Percentiles rank a stretch among this genome's conserved stretches.
Evolutionary conservation across 2,888 invertebrate species (phyloP).

Genomic region (Liodrosophila aerea): DNA sequence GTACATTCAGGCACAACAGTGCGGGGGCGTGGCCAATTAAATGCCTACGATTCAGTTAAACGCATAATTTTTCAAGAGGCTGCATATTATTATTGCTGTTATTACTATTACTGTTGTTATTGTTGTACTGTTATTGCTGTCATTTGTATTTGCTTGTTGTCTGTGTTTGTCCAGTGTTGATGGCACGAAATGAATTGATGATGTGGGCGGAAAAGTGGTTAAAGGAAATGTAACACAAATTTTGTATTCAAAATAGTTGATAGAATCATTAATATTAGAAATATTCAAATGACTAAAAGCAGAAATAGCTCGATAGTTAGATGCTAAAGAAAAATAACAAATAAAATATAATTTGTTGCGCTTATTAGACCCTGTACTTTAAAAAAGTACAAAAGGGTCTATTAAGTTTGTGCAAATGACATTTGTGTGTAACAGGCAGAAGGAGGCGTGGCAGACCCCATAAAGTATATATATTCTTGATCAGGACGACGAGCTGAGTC

Average conservation of each 20-base stretch:
- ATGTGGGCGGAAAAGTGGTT: not conserved
- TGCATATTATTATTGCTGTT: slow-evolving; percentile 53
- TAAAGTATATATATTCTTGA: no score
- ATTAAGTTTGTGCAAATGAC: no score
- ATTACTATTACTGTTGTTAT: slow-evolving; percentile 31
- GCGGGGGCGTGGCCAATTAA: slow-evolving; percentile 56
- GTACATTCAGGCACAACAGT: not conserved
- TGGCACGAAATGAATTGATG: slow-evolving; percentile 34
- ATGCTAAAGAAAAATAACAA: no score
- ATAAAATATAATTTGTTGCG: no score
- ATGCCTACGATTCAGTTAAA: slow-evolving; percentile 49
- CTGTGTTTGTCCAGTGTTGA: slow-evolving; percentile 62
- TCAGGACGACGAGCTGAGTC: no score
- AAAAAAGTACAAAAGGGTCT: no score
- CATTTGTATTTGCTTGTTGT: slow-evolving; percentile 53
- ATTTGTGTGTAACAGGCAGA: no score
- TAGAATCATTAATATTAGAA: no score
- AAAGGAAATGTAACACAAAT: not conserved
- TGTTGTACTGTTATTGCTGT: slow-evolving; percentile 34
- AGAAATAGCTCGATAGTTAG: no score
- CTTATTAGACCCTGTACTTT: no score
- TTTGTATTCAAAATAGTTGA: not conserved
- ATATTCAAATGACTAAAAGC: no score
- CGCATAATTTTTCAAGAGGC: slow-evolving; percentile 54
- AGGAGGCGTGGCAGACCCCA: no score